Percentiles rank a stretch among this genome's conserved stretches.
Evolutionary conservation across 2,113 vertebrate species (phyloP).

Genomic region (Nycticorax nycticorax): DNA sequence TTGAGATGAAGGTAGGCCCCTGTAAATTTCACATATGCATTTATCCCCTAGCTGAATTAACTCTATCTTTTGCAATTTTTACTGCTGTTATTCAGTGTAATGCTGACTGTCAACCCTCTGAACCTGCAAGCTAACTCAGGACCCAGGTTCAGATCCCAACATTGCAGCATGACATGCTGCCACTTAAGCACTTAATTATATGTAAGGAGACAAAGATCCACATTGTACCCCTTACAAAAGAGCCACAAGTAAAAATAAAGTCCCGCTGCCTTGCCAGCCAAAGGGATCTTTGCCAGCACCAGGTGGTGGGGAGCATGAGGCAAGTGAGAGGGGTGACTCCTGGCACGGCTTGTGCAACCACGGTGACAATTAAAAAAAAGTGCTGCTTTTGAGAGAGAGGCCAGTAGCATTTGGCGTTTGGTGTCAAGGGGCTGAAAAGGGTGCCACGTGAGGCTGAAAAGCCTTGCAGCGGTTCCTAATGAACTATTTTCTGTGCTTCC

Average conservation of each 20-base stretch:
- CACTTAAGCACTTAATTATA: conserved; percentile 48
- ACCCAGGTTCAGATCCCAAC: not conserved
- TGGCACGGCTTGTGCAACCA: not conserved
- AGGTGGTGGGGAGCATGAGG: conserved; percentile 44
- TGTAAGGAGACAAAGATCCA: not conserved
- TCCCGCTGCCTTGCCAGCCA: conserved; percentile 15
- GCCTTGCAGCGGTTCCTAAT: conserved; percentile 26
- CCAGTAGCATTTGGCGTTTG: not conserved
- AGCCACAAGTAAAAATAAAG: conserved; percentile 48
- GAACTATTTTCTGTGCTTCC: conserved; percentile 13
- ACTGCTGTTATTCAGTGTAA: not conserved
- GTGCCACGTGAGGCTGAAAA: conserved; percentile 31
- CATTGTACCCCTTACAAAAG: conserved; percentile 47
- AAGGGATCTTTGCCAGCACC: conserved; percentile 39
- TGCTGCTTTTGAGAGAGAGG: conserved; percentile 19
- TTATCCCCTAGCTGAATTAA: not conserved
- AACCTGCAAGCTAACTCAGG: not conserved
- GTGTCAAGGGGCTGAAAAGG: conserved; percentile 47
- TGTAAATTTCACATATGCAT: not conserved
- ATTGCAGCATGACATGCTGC: not conserved
- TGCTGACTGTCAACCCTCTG: not conserved
- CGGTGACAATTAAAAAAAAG: not conserved
- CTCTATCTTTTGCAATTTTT: not conserved
- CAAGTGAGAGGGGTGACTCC: not conserved
- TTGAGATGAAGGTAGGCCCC: not conserved